Evolutionary conservation across 2,888 invertebrate genomes (phyloP).

Genomic region (Kryphioiulus occultus): DNA sequence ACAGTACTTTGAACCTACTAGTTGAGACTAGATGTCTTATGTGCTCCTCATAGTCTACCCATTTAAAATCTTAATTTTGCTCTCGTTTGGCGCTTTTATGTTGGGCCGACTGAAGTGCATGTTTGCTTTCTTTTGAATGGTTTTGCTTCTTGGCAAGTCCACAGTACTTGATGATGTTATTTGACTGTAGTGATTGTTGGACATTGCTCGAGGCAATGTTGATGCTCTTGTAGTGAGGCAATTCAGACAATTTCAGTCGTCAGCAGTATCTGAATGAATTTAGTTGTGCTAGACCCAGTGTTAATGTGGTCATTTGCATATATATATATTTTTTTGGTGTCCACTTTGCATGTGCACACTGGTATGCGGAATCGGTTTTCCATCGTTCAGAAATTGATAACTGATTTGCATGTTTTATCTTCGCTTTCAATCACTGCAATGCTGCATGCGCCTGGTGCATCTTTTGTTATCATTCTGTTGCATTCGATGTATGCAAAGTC

Average conservation of each 20-base stretch:
- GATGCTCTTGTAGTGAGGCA: not conserved
- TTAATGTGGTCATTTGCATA: not conserved
- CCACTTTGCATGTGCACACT: slow-evolving; percentile 9
- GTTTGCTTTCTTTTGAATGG: slow-evolving; percentile 46
- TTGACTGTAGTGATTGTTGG: not conserved
- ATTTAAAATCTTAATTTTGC: slow-evolving; percentile 41
- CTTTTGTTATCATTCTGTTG: slow-evolving; percentile 46
- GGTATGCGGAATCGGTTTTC: not conserved
- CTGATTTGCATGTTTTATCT: slow-evolving; percentile 7
- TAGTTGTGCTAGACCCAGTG: not conserved
- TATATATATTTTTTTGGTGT: not conserved
- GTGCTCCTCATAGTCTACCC: not conserved
- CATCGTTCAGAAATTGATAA: not conserved
- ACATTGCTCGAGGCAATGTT: not conserved
- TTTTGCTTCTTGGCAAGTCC: not conserved
- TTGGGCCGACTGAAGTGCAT: slow-evolving; percentile 49
- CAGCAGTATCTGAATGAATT: slow-evolving; percentile 8
- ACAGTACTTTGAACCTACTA: not conserved
- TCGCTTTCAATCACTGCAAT: slow-evolving; percentile 1
- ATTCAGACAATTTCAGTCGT: not conserved
- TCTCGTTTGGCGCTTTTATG: slow-evolving; percentile 43
- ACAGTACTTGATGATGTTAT: not conserved
- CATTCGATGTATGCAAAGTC: not conserved
- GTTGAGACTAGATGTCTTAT: too few relatives aligned
- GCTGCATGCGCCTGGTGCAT: slow-evolving; percentile 10